Evolutionary conservation across 2,113 vertebrate species (phyloP).

Genomic region (Dinomys branickii): DNA sequence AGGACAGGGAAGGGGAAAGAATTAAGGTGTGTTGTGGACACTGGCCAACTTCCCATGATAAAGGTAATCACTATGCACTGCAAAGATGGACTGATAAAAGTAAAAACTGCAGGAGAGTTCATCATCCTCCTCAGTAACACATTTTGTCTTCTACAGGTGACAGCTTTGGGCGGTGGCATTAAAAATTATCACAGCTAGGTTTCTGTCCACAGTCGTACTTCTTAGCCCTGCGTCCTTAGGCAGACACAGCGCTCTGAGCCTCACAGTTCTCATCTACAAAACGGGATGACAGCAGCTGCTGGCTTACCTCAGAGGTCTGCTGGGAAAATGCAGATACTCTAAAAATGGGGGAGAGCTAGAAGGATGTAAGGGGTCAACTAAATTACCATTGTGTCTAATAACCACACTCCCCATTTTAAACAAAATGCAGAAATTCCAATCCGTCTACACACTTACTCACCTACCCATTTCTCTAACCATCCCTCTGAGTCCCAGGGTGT

Average conservation of each 20-base stretch:
- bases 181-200: not conserved
- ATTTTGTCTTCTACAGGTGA: constrained; percentile 2
- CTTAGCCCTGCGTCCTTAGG: not conserved
- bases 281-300: not conserved
- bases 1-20: not conserved
- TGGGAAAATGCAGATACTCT: too few species aligned
- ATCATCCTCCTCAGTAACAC: constrained; percentile 13
- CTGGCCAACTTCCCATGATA: not conserved
- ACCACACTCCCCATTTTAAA: not conserved
- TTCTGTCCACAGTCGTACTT: not conserved
- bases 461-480: not conserved
- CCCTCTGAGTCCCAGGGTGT: not conserved
- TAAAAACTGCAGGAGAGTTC: not conserved
- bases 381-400: constrained; percentile 16
- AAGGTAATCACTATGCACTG: not conserved
- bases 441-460: not conserved
- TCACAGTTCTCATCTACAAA: constrained; percentile 5
- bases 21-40: not conserved
- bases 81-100: not conserved
- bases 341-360: too few species aligned
- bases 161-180: not conserved
- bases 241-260: not conserved
- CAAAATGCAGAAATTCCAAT: not conserved
- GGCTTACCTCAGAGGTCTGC: not conserved
- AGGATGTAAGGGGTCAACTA: constrained; percentile 3